Evolutionary conservation across 2,113 vertebrate species (phyloP), one percentile per base, ranked within the genome.

Genomic region (Dolichallabes microphthalmus): DNA sequence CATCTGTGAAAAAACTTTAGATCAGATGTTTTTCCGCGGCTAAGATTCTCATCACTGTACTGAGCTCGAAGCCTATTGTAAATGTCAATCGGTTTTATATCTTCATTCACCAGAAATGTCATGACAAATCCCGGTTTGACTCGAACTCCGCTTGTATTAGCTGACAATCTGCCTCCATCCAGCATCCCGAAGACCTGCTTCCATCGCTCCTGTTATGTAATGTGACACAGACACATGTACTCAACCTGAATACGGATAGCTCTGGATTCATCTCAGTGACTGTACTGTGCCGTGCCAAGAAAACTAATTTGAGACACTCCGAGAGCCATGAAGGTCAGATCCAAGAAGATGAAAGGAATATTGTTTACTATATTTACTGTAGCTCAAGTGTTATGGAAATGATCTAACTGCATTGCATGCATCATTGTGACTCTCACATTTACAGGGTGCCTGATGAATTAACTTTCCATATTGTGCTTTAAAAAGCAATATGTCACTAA

Each of bases 281-380:
- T 53, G 50, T 53, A 52, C 45, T 15, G 13, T 53, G 50, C 6
- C 13, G 73, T 75, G 73, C 73, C 73, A 75, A 53, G 73, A 75
- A 53, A 75, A 75, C 73, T 75, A 75, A 76, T 76, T 13, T 50
- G 71, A 50, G 71, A n/a, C 71, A 52, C 71, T 50, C 45, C 1
- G 50, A 53, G 73, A 53, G 73, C 6, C 50, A 15, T 27, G 45
- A 75, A 76, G 25, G 22, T 74, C 20, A 74, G 39, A 52, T n/a
- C 39, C 25, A 45, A 75, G 73, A 53, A 9, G 45, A 75, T 9
- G 73, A 55, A 8, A 6, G 2, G 73, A 27, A 53, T 55, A 17
- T 17, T n/a, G 25, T 50, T 50, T n/a, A 14, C 3, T 76, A 19
- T 76, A 19, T 19, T 13, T 3, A 14, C 53, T 27, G 50, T 9